Base-by-base conservation (phyloP, 2,888 invertebrate species). In the Pinctada fucata region DNA sequence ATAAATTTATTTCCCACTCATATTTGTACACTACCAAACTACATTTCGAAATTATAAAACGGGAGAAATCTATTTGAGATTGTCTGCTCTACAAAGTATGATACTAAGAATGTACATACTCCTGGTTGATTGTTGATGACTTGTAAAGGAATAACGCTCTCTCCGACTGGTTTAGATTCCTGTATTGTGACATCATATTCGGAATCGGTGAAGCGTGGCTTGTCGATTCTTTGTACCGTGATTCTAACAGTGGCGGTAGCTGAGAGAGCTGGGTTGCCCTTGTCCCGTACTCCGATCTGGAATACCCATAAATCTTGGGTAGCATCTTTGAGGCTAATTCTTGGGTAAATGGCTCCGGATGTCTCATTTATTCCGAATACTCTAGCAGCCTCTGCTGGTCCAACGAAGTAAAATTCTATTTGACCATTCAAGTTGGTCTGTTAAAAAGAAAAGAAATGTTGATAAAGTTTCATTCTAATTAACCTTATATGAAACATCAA, bases 231-330 rank as follows among this genome's bases (percentile, higher is more conserved):
- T 50, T 72, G 73, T 45, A 89, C 80, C 4, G 76, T 97, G 3
- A 98, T 95, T 0, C 96, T 96, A 0, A 97, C 94, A 2, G 96
- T 95, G 13, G 96, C 95, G 0, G 96, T 95, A 0, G 97, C 96
- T 0, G 96, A 96, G 87, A 97, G 0, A 96, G 97, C 67, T 96
- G 96, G 0, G 96, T 97, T 5, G 96, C 96, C 93, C 0, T 95
- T 95, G 92, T 97, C 97, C 0, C 95, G 94, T 0, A 97, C 97
- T 0, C 95, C 93, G 68, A 97, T 95, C 13, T 95, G 96, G 45
- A 90, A 89, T 84, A 87, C 83, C 16, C 75, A 75, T n/a, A 31
- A 48, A 58, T 31, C 69, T 51, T 70, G 64, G 4, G 72, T 58
- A 3, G 82, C 72, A 16, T 65, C 72, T 52, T 74, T 76, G 63